Conservation (phyloP, 2,113 vertebrate species). For the Dicaeum eximium region DNA sequence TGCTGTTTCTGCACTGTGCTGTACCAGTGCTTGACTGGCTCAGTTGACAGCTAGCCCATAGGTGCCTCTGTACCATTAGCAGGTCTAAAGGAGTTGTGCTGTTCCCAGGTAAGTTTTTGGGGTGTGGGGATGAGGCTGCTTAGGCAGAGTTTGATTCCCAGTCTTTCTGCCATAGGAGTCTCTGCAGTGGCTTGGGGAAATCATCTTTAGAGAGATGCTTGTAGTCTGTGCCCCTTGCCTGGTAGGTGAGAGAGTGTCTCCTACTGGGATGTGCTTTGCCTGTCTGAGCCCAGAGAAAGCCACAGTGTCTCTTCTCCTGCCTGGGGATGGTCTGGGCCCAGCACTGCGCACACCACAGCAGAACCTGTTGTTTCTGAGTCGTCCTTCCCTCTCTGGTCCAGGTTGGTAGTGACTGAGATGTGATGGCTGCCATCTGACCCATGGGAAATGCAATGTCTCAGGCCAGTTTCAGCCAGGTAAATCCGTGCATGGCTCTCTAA, state of each 20-base stretch:
- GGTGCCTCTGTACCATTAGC: background rate
- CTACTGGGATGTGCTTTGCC: background rate
- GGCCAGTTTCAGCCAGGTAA: constrained; percentile 64
- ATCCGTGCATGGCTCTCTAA: constrained; percentile 27
- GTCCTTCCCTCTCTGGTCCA: constrained; percentile 52
- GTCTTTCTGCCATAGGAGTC: background rate
- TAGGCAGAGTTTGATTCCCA: background rate
- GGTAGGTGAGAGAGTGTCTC: background rate
- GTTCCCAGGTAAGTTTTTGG: background rate
- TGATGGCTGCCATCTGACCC: constrained; percentile 45
- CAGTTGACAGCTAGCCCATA: background rate
- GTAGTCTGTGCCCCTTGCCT: background rate
- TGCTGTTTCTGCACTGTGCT: background rate
- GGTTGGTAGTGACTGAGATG: constrained; percentile 57
- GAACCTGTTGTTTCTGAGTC: constrained; percentile 45
- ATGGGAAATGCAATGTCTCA: constrained; percentile 58
- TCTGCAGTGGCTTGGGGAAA: background rate
- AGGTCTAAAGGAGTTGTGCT: background rate
- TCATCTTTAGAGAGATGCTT: background rate
- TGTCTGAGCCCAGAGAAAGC: background rate
- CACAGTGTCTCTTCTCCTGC: background rate
- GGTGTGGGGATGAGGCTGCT: background rate
- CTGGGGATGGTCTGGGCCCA: background rate
- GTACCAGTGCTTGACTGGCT: background rate
- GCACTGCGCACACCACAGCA: rapidly evolving